phyloP scores from a whole-genome alignment of 2,797 vertebrate genomes.

The Rallus crepitans region DNA sequence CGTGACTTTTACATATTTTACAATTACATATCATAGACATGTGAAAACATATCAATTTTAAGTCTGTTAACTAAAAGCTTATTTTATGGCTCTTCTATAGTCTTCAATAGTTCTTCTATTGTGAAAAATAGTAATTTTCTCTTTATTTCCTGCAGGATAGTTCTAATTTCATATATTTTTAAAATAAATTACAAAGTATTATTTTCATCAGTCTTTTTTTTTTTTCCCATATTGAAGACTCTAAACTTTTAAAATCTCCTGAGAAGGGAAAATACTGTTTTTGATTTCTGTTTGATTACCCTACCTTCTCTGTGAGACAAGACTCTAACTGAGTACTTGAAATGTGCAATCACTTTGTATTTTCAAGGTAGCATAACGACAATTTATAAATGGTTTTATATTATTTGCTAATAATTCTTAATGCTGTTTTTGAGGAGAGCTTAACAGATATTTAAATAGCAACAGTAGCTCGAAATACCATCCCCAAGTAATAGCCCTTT shows the following conservation, averaged over 20 bases:
- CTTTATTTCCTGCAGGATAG: neutral
- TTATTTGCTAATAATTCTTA: neutral
- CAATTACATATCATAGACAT: neutral
- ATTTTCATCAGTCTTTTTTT: neutral
- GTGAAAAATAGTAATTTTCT: neutral
- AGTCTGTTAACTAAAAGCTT: neutral
- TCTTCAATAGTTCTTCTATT: neutral
- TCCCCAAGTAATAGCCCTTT: neutral
- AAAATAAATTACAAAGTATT: neutral
- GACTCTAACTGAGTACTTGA: neutral
- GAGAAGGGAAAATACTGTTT: neutral
- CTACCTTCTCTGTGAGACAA: accelerated
- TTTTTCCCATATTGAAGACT: neutral
- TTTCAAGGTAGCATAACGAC: neutral
- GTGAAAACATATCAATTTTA: neutral
- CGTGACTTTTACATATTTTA: neutral
- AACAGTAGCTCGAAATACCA: neutral
- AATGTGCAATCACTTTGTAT: neutral
- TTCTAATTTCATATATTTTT: neutral
- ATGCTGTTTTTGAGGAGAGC: neutral
- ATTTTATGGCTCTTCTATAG: neutral
- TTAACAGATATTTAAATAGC: neutral
- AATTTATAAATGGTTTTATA: neutral
- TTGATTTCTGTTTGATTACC: neutral
- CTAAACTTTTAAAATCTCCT: neutral